Conservation (phyloP, 2,888 invertebrate species). For the Pristionchus exspectatus region DNA sequence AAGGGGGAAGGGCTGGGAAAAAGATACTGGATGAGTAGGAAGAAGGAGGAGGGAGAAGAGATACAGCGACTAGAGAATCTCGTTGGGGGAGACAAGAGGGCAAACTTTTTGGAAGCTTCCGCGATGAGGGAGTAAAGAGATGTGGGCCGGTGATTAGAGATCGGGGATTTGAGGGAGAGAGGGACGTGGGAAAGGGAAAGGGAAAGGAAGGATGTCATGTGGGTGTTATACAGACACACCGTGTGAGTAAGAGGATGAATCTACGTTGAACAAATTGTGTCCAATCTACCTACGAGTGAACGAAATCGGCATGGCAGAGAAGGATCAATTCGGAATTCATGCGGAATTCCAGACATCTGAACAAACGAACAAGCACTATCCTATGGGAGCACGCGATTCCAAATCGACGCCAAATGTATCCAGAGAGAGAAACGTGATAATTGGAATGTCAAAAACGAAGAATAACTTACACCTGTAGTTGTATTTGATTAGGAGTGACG, state of each 20-base stretch:
- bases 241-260: background rate
- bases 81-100: slow-evolving; percentile 19
- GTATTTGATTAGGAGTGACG: background rate
- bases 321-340: background rate
- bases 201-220: background rate
- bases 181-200: background rate
- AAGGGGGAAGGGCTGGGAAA: slow-evolving; percentile 4
- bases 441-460: background rate
- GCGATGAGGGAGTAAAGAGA: slow-evolving; percentile 12
- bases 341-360: background rate
- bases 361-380: background rate
- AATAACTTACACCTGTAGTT: background rate
- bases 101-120: slow-evolving; percentile 36
- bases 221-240: background rate
- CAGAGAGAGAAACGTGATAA: background rate
- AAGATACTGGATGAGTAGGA: slow-evolving; percentile 16
- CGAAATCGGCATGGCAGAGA: background rate
- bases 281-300: background rate
- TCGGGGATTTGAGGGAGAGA: background rate
- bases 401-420: background rate
- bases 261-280: background rate
- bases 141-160: background rate
- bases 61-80: background rate
- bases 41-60: background rate
- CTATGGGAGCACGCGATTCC: background rate